Conservation (phyloP, 2,888 invertebrate species). For the Linyphia triangularis region DNA sequence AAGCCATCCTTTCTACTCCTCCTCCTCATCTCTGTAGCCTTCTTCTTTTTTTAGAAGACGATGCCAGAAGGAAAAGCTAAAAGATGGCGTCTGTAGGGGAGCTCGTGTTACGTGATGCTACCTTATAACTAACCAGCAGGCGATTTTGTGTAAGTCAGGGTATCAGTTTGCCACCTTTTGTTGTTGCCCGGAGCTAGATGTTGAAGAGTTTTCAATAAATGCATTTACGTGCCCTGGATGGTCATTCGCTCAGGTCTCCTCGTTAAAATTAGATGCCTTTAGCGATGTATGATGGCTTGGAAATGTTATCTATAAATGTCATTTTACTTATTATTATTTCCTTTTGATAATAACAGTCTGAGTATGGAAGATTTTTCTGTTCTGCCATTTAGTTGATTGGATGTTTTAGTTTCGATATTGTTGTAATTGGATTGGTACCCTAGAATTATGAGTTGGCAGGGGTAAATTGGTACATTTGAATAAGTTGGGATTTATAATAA, state of each 20-base stretch:
- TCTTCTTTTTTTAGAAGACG: slow-evolving; percentile 9
- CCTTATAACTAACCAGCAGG: slow-evolving; percentile 33
- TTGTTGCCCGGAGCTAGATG: background rate
- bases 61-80: slow-evolving; percentile 1
- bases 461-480: too few relatives aligned
- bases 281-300: background rate
- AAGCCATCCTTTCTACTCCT: background rate
- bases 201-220: slow-evolving; percentile 53
- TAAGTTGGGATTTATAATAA: too few relatives aligned
- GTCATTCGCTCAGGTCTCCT: too few relatives aligned
- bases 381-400: background rate
- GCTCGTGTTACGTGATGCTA: slow-evolving; percentile 48
- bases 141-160: slow-evolving; percentile 32
- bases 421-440: too few relatives aligned
- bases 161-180: slow-evolving; percentile 22
- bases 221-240: slow-evolving; percentile 9
- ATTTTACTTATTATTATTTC: background rate
- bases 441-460: too few relatives aligned
- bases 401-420: too few relatives aligned
- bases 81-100: background rate
- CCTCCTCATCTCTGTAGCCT: too few relatives aligned
- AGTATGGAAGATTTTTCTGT: background rate
- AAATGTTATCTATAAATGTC: background rate
- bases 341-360: background rate
- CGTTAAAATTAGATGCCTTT: slow-evolving; percentile 46